Base-by-base conservation (phyloP, 2,797 vertebrate genomes). In the Eulemur albifrons region DNA sequence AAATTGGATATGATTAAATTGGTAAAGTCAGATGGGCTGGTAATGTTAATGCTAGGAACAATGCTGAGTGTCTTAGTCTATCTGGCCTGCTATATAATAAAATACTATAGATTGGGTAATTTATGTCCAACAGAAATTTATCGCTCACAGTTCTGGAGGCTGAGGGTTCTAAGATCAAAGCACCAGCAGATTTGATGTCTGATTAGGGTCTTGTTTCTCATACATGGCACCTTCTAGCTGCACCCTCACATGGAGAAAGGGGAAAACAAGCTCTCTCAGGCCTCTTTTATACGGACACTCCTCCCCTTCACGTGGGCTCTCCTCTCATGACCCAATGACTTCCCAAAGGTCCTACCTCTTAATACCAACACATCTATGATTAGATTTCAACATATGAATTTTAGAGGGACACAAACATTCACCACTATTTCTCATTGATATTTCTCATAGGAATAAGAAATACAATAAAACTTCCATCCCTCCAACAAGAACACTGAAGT, bases 221-320 rank as follows among this genome's bases (percentile, higher is more conserved):
- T 2, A 4, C 8, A 57, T 45, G 7, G 23, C 21, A 10, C 5
- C n/a, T 50, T 45, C 45, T 17, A 11, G 30, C 14, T 32, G 7
- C 1, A 14, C 20, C 5, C 7, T 23, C 10, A 40, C 7, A 7
- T 5, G 15, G 7, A 0, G 65, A 20, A 59, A 27, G 15, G 10
- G 27, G 9, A 2, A 27, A 4, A 52, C 1, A 21, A 40, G 12
- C 35, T 40, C 25, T 20, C 13, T 73, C 3, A 40, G 18, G 3
- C 20, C 54, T 25, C 5, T 32, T 48, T 21, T 27, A 21, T 43
- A 54, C 15, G 23, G 4, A 17, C 11, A 27, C 30, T 43, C 14
- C 15, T 48, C 3, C 12, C 43, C 15, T 48, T 48, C 17, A 13
- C 0, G 0, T 32, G 15, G 11, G 15, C n/a, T 63, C 52, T 73